These are phyloP conservation scores for Abrostola triplasia DNA, from an alignment of 2,888 invertebrate genomes.

Conservation along the genomic window DNA sequence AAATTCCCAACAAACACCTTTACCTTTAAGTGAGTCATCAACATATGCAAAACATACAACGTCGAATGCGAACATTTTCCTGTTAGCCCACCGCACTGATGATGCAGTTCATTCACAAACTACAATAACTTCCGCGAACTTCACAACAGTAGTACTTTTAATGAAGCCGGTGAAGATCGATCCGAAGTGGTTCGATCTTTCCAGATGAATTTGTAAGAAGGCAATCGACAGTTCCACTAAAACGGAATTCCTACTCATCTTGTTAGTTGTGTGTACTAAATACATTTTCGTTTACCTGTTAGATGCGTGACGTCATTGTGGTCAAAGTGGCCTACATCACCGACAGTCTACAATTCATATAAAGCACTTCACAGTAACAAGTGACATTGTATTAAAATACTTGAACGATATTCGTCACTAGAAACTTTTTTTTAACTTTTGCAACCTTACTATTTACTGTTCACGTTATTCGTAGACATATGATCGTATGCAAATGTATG, in stretches of 20 bases:
- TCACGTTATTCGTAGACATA: neutral
- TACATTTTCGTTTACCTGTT: constrained; percentile 21
- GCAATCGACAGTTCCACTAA: constrained; percentile 8
- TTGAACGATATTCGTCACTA: neutral
- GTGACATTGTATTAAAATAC: neutral
- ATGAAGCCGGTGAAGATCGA: constrained; percentile 3
- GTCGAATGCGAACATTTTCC: constrained; percentile 34
- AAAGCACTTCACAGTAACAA: constrained; percentile 3
- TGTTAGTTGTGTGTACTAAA: constrained; percentile 17
- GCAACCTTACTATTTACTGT: constrained; percentile 1
- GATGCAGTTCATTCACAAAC: constrained; percentile 33
- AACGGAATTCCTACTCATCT: constrained; percentile 16
- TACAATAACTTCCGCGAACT: constrained; percentile 18
- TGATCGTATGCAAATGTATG: neutral
- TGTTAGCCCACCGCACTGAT: constrained; percentile 30
- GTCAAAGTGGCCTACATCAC: constrained; percentile 11
- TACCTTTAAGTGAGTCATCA: constrained; percentile 37
- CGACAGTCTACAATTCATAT: constrained; percentile 1
- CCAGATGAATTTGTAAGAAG: constrained; percentile 11
- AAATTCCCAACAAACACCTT: constrained; percentile 28
- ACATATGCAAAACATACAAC: constrained; percentile 16
- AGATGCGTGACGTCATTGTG: constrained; percentile 45
- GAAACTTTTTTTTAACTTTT: neutral
- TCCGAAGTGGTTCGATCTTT: constrained; percentile 8
- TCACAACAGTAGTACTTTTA: constrained; percentile 2